Base-by-base conservation (phyloP, 2,797 vertebrate genomes). In the Megalops cyprinoides region DNA sequence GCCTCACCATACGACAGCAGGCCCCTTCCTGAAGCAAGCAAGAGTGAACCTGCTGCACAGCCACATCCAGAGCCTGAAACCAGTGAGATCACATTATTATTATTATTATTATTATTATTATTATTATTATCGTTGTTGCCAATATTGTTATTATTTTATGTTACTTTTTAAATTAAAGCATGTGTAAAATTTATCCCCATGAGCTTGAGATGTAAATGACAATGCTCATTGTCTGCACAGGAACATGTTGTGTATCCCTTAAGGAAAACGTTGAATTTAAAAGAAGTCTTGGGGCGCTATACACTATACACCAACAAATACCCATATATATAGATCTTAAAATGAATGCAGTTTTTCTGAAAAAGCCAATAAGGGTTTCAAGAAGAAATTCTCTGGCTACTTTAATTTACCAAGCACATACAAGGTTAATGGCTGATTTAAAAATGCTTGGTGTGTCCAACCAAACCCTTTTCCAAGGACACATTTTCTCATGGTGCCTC, bases 61-160 rank as follows among this genome's bases (percentile, higher is more conserved):
- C 18, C 18, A 49, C 44, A 34, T 9, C 28, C n/a, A 44, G 44
- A 15, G 15, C 37, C 71, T 69, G 55, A 74, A 67, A 82, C 14
- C 44, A 46, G 81, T 82, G 49, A 67, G 77, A 42, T 23, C 4
- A 3, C 28, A n/a, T 46, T 55, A 18, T n/a, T 18, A n/a, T 44
- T 8, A 58, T 31, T n/a, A 75, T 55, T 25, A 39, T 77, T 81
- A 58, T 71, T 56, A 42, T 44, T 39, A 58, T n/a, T n/a, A n/a
- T n/a, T n/a, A n/a, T n/a, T n/a, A n/a, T n/a, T n/a, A n/a, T n/a
- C n/a, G n/a, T n/a, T n/a, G n/a, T n/a, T n/a, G n/a, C n/a, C n/a
- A n/a, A n/a, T n/a, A n/a, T n/a, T n/a, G n/a, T n/a, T n/a, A n/a
- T n/a, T n/a, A n/a, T n/a, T n/a, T n/a, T n/a, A n/a, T n/a, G n/a